Base-by-base conservation (phyloP, 2,888 invertebrate genomes). In the Ormyrus pomaceus region DNA sequence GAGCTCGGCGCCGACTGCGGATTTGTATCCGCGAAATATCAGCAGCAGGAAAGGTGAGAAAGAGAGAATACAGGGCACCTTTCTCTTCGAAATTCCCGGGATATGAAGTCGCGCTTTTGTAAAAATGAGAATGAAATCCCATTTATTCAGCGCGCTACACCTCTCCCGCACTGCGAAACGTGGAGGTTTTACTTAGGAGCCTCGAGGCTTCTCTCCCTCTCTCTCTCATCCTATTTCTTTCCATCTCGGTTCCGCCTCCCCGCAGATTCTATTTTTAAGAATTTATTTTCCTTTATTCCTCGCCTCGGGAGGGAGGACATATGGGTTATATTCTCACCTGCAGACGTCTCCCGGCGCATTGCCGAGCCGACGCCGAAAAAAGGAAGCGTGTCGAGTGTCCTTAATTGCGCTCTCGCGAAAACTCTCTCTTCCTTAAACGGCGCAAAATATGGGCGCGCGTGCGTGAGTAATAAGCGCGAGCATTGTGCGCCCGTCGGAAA, bases 121-220 rank as follows among this genome's bases (percentile, higher is more conserved):
- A 77, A 73, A 80, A 77, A 80, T 74, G 69, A 80, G 77, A 73
- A 77, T 73, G 77, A 80, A 80, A 77, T 80, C 77, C 77, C 80
- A 80, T 80, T 80, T 80, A 80, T 80, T 80, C 74, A 68, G 66
- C 19, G 46, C 34, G 45, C 46, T 59, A 19, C 8, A 11, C 13
- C 56, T 34, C 34, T 11, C 50, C 61, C 34, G 6, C 77, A 11
- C 19, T 6, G 10, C 58, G 66, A 72, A 68, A 81, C 78, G 78
- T 81, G 68, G 78, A 51, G 72, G 70, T 81, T 81, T 81, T 79
- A 76, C 78, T 81, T 68, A 78, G 71, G 9, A 70, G 77, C 73
- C 73, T 53, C 73, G 77, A 64, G 77, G 64, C 72, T 45, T 19
- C 34, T 4, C 34, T 34, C 34, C 4, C 34, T 34, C 34, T 34